Conservation (phyloP, 2,797 vertebrate genomes). For the Muscicapa striata region DNA sequence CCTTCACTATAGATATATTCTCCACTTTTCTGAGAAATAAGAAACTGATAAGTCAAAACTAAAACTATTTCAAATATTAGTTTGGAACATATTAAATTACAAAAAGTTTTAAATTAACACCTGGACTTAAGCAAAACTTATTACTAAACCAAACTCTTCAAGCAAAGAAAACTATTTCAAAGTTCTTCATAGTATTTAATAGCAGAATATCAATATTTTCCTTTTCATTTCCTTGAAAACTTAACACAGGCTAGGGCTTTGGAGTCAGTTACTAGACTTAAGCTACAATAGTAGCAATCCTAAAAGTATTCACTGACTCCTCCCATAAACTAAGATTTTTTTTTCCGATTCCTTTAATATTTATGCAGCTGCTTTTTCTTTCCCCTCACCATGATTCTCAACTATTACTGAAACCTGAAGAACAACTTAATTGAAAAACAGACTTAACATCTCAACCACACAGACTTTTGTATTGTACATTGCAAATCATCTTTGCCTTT, state of each 20-base stretch:
- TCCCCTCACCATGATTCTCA: not conserved
- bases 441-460: not conserved
- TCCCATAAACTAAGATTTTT: not conserved
- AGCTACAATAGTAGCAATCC: not conserved
- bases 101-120: not conserved
- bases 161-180: not conserved
- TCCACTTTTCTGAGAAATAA: not conserved
- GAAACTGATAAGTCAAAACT: not conserved
- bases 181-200: not conserved
- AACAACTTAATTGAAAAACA: not conserved
- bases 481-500: not conserved
- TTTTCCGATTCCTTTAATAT: not conserved
- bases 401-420: not conserved
- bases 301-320: not conserved
- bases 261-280: not conserved
- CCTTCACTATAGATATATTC: not conserved
- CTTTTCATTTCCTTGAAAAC: not conserved
- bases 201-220: not conserved
- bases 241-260: not conserved
- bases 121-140: not conserved
- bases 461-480: not conserved
- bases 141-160: not conserved
- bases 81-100: not conserved
- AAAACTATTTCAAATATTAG: not conserved
- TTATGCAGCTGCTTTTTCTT: not conserved